Evolutionary conservation across 2,113 vertebrate genomes (phyloP), one percentile per base, ranked within the genome.

Genomic region (Xiphophorus couchianus): DNA sequence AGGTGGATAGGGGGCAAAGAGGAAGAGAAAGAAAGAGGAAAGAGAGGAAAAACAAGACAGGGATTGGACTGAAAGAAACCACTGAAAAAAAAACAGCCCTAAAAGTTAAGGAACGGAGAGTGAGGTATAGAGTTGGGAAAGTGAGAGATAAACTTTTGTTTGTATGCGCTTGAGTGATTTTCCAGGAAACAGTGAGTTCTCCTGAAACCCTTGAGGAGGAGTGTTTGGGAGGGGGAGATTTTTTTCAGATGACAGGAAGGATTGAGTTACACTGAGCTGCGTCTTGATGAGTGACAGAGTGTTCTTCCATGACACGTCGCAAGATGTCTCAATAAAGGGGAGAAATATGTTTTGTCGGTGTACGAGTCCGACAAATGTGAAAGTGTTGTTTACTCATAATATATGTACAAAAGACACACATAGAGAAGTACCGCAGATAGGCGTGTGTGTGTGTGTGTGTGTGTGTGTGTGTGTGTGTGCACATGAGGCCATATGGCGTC

Each of bases 251-350:
- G 92, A 92, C 90, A 84, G 79, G 39, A 77, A 66, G 85, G 85
- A 86, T 92, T 87, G 87, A 89, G 86, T 93, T 93, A 86, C 91
- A 74, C 75, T 4, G 78, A 91, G 86, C 83, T 86, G 80, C 84
- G 87, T 81, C 88, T 87, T 77, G 88, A 90, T 85, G 90, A 92
- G 90, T 91, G 91, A 90, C 92, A 91, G 78, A 86, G 86, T 84
- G 86, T 84, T 90, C 78, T 65, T 90, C 88, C 82, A 58, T 87
- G 91, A 87, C 87, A 77, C 44, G 33, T 88, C 72, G 84, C 66
- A 67, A 71, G 81, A 85, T 71, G 83, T 89, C 82, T 84, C 72
- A 76, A 82, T 79, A 74, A 84, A 84, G 69, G 66, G 35, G 35
- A 75, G 79, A 84, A 78, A 73, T 84, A 77, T 81, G 69, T 62